These are phyloP conservation scores for Lepidonotus clava DNA, from an alignment of 2,888 invertebrate species.

Conservation along the genomic window DNA sequence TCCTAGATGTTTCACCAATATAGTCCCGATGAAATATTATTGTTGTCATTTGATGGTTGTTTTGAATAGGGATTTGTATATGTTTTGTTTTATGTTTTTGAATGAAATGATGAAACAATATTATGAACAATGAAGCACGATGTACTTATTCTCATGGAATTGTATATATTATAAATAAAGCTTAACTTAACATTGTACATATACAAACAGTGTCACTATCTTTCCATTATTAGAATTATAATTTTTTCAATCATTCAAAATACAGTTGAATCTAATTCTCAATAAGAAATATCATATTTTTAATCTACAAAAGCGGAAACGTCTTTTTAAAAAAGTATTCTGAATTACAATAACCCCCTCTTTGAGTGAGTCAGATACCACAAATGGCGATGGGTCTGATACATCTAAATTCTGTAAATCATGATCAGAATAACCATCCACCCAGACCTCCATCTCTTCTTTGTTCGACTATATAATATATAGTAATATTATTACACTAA, in stretches of 20 bases:
- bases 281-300: background rate
- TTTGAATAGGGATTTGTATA: background rate
- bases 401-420: too few relatives aligned
- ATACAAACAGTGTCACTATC: background rate
- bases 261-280: background rate
- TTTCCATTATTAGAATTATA: too few relatives aligned
- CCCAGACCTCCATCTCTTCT: too few relatives aligned
- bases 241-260: too few relatives aligned
- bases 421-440: too few relatives aligned
- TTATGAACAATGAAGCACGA: background rate
- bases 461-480: too few relatives aligned
- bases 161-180: constrained; percentile 52
- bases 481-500: too few relatives aligned
- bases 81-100: constrained; percentile 23
- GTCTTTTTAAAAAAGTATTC: too few relatives aligned
- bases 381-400: too few relatives aligned
- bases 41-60: constrained; percentile 19
- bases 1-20: background rate
- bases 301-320: too few relatives aligned
- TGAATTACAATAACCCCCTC: too few relatives aligned
- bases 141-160: constrained; percentile 11
- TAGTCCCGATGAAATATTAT: background rate
- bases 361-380: too few relatives aligned
- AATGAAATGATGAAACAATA: background rate
- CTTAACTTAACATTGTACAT: constrained; percentile 46